phyloP scores from a whole-genome alignment of 2,888 invertebrate genomes.

The Apamea crenata region DNA sequence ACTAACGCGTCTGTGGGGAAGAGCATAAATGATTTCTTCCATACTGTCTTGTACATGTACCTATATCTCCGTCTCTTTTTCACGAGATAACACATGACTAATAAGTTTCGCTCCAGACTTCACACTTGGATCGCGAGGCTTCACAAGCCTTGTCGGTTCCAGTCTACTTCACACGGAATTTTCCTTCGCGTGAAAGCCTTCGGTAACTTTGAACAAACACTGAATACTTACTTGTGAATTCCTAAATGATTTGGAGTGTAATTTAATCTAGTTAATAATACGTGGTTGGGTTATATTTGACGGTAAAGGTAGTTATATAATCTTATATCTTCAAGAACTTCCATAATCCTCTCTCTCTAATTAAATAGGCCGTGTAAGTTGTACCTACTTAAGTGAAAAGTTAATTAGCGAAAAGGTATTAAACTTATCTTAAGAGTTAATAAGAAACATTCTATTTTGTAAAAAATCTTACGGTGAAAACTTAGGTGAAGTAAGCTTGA shows the following conservation, averaged over 20 bases:
- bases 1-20: too few species aligned
- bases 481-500: not conserved
- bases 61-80: not conserved
- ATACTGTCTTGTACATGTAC: not conserved
- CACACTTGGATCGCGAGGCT: slow-evolving; percentile 18
- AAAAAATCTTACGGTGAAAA: not conserved
- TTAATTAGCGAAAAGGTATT: not conserved
- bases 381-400: not conserved
- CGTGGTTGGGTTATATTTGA: not conserved
- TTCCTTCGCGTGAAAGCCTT: slow-evolving; percentile 14
- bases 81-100: not conserved
- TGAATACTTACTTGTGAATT: not conserved
- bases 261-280: slow-evolving; percentile 27
- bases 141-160: slow-evolving; percentile 17
- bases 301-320: not conserved
- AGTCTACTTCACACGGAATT: slow-evolving; percentile 42
- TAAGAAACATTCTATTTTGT: not conserved
- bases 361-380: not conserved
- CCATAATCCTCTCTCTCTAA: not conserved
- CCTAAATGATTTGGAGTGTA: slow-evolving; percentile 14
- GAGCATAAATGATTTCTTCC: not conserved
- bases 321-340: not conserved
- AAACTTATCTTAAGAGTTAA: not conserved
- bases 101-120: slow-evolving; percentile 20
- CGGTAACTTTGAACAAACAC: slow-evolving; percentile 19